Percentiles rank a stretch among this genome's conserved stretches.
Evolutionary conservation across 2,113 vertebrate genomes (phyloP).

Genomic region (Chloropsis cyanopogon): DNA sequence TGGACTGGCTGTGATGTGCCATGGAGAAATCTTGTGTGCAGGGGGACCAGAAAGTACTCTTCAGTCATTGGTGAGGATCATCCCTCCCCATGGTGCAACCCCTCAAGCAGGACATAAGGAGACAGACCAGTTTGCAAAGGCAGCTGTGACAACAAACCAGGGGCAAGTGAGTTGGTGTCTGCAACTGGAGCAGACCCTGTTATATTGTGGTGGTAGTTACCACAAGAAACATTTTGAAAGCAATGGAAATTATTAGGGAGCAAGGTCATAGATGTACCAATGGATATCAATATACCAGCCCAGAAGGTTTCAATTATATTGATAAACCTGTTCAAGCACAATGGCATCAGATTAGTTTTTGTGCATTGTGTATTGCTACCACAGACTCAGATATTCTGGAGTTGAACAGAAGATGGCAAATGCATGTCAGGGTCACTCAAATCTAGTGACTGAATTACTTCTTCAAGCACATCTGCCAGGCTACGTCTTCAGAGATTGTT

Average conservation of each 20-base stretch:
- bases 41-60: background rate
- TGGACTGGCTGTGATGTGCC: background rate
- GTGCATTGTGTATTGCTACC: background rate
- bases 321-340: background rate
- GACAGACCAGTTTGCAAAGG: background rate
- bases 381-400: background rate
- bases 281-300: background rate
- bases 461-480: background rate
- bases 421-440: background rate
- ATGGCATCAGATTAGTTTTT: accelerated
- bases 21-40: accelerated
- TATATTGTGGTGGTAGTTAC: background rate
- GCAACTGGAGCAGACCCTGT: accelerated
- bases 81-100: background rate
- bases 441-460: background rate
- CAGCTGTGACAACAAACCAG: background rate
- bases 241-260: background rate
- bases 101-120: background rate
- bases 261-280: background rate
- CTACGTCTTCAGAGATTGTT: background rate
- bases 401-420: background rate
- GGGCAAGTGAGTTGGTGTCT: background rate
- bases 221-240: background rate
- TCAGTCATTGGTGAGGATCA: accelerated
- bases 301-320: background rate